These are phyloP conservation scores for Marisa cornuarietis DNA, from an alignment of 1,140 invertebrate genomes.

Conservation along the genomic window DNA sequence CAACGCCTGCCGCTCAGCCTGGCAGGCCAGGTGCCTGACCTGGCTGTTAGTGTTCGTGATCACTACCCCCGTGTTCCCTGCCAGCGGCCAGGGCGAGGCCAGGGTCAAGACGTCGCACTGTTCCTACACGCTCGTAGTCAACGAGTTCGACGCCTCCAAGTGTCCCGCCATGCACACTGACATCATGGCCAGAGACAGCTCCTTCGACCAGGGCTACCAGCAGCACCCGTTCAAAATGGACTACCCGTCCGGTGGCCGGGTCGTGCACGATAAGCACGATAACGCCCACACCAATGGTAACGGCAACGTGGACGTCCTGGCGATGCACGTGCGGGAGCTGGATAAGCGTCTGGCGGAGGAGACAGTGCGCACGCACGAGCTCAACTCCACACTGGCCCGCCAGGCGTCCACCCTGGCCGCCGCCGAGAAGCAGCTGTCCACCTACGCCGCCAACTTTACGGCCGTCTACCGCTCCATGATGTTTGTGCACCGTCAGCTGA, in stretches of 20 bases:
- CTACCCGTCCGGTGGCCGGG: background rate
- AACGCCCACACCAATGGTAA: slow-evolving; percentile 5
- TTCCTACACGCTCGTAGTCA: slow-evolving; percentile 55
- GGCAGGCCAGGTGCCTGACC: background rate
- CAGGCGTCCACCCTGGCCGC: slow-evolving; percentile 43
- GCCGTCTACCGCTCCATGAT: slow-evolving; percentile 52
- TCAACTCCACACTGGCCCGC: slow-evolving; percentile 52
- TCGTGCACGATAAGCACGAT: background rate
- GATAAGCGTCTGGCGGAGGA: slow-evolving; percentile 51
- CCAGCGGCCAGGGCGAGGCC: slow-evolving; percentile 10
- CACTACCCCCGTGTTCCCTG: background rate
- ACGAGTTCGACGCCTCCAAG: slow-evolving; percentile 52
- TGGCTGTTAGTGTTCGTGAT: slow-evolving; percentile 3
- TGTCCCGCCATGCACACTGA: slow-evolving; percentile 42
- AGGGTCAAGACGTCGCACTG: slow-evolving; percentile 34
- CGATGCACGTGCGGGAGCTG: slow-evolving; percentile 43
- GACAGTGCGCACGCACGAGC: slow-evolving; percentile 43
- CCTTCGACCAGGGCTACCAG: slow-evolving; percentile 5
- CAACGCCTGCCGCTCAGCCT: background rate
- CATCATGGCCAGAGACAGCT: slow-evolving; percentile 9
- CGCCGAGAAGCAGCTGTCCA: slow-evolving; percentile 38
- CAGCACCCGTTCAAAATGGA: slow-evolving; percentile 2
- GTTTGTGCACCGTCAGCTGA: slow-evolving; percentile 46
- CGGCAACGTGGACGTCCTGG: background rate
- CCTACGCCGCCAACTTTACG: slow-evolving; percentile 51